phyloP scores from a whole-genome alignment of 2,888 invertebrate species.

The Drosophila austrosaltans region DNA sequence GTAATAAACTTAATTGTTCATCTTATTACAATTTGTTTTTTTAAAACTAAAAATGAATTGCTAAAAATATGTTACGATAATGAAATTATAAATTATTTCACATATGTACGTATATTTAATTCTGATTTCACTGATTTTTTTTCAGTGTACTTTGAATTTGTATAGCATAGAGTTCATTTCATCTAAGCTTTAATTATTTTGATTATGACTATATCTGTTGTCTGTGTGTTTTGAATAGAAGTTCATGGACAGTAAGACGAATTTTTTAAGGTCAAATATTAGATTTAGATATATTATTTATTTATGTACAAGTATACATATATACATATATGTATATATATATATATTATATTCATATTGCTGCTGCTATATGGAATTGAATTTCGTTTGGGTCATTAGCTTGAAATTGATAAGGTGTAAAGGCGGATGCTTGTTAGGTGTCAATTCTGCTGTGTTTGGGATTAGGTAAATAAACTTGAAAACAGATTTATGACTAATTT shows the following conservation, averaged over 20 bases:
- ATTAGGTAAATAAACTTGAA: constrained; percentile 26
- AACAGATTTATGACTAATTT: constrained; percentile 32
- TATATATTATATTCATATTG: neutral
- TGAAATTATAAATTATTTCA: neutral
- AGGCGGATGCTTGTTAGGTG: constrained; percentile 59
- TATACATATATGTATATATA: neutral
- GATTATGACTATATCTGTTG: constrained; percentile 30
- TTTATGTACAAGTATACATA: neutral
- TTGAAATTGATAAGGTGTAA: constrained; percentile 44
- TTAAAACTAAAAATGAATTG: no score
- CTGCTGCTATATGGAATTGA: neutral
- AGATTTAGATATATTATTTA: neutral
- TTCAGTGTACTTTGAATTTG: constrained; percentile 22
- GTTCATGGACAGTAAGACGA: constrained; percentile 57
- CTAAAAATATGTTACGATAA: no score
- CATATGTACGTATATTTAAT: no score
- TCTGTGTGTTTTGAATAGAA: constrained; percentile 26
- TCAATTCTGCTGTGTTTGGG: constrained; percentile 30
- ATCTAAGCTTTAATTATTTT: constrained; percentile 48
- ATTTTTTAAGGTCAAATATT: constrained; percentile 9
- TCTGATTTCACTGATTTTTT: neutral
- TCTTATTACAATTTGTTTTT: no score
- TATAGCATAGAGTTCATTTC: neutral
- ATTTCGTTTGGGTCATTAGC: constrained; percentile 56
- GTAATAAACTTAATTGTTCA: no score